Base-by-base conservation (phyloP, 2,113 vertebrate species). In the Theropithecus gelada region DNA sequence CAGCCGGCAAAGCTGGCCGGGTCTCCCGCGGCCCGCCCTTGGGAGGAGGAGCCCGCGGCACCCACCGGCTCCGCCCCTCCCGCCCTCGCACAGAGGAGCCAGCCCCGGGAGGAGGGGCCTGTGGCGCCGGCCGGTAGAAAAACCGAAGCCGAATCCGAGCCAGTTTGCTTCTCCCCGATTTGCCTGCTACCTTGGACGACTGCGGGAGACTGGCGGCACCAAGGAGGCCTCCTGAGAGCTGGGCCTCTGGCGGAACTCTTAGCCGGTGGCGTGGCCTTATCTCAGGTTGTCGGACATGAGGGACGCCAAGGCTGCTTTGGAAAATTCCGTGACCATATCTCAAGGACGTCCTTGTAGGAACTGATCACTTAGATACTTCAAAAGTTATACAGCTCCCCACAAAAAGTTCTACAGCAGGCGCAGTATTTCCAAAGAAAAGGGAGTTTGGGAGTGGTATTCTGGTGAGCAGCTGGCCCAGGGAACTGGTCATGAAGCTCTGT, bases 111-210 rank as follows among this genome's bases (percentile, higher is more conserved):
- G 72, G 73, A n/a, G 64, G 79, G 5, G 8, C n/a, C 1, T 4
- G 48, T 7, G 17, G 52, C 6, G 6, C 55, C 68, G 4, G 16
- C 57, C n/a, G 11, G 3, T 32, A 90, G 38, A 2, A 66, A 66
- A 57, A 32, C 32, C 35, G 4, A 4, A 82, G 55, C 85, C 2
- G 38, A 30, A 64, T 11, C 25, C 25, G 32, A 0, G 11, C 22
- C 3, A 1, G 25, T 14, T 52, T 4, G 14, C 25, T 0, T 32
- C 43, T 22, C 6, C 16, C 38, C 8, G 0, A 30, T 13, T 4
- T 3, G 27, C n/a, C 16, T 25, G 61, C 78, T 6, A 13, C 18
- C 4, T 59, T 22, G 1, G n/a, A 64, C 10, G 1, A 3, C 45
- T 27, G 55, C 2, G 2, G 10, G 17, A 48, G 25, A 12, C 72